These are phyloP conservation scores for Marmota monax DNA, from an alignment of 2,113 vertebrate genomes.

Conservation along the genomic window DNA sequence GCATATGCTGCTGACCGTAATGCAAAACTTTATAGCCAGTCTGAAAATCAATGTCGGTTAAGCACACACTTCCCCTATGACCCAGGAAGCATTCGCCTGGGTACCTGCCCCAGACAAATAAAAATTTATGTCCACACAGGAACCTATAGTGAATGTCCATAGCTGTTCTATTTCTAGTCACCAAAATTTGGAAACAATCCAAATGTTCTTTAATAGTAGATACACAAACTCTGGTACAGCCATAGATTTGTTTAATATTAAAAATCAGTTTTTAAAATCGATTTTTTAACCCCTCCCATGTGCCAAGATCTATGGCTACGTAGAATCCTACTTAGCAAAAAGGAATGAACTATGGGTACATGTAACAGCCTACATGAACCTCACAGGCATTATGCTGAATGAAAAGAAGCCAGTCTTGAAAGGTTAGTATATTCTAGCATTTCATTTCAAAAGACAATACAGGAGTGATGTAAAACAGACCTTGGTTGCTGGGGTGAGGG, in stretches of 20 bases:
- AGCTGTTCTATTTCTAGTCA: not conserved
- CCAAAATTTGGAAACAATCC: not conserved
- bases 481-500: not conserved
- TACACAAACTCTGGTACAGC: not conserved
- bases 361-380: not conserved
- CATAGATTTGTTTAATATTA: not conserved
- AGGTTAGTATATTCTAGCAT: not conserved
- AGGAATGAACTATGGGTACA: not conserved
- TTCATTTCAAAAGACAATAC: not conserved
- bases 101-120: not conserved
- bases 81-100: not conserved
- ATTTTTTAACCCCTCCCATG: no score
- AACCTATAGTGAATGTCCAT: not conserved
- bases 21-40: not conserved
- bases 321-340: not conserved
- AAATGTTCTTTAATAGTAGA: not conserved
- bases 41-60: not conserved
- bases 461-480: not conserved
- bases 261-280: no score
- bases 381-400: not conserved
- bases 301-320: no score
- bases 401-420: not conserved
- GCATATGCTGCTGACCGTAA: no score
- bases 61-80: not conserved
- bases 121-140: not conserved